Percentiles rank a stretch among this genome's conserved stretches.
These are phyloP conservation scores for Meghimatium bilineatum DNA, from an alignment of 2,888 invertebrate species.

Conservation along the genomic window DNA sequence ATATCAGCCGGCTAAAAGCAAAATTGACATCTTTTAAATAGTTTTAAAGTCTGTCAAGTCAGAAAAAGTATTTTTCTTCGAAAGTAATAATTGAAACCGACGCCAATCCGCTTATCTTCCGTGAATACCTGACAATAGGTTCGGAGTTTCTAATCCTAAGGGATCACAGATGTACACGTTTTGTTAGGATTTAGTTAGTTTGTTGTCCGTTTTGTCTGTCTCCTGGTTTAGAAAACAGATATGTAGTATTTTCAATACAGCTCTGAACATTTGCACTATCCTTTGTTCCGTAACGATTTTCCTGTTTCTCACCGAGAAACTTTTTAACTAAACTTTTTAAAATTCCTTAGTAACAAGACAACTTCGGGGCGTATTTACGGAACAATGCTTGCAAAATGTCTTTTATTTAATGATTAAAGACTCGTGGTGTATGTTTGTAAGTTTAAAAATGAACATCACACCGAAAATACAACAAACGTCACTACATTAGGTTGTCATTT, in stretches of 20 bases:
- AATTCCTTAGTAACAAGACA: too few species aligned
- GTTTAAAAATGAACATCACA: too few species aligned
- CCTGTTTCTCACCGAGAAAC: neutral
- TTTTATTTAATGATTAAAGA: too few species aligned
- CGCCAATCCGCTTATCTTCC: neutral
- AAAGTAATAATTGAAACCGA: neutral
- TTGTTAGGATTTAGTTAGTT: neutral
- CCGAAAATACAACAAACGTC: too few species aligned
- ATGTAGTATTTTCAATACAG: neutral
- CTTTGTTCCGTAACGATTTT: neutral
- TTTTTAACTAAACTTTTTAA: too few species aligned
- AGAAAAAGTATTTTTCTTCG: neutral
- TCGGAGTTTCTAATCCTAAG: neutral
- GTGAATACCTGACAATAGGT: neutral
- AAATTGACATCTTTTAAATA: neutral
- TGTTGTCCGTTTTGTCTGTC: neutral
- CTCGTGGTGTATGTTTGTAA: too few species aligned
- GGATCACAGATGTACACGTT: neutral
- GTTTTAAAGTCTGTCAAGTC: neutral
- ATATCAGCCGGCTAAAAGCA: neutral
- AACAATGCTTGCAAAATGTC: too few species aligned
- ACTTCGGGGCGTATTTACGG: too few species aligned
- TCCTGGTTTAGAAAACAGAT: neutral
- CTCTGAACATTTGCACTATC: neutral
- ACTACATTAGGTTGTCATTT: too few species aligned